phyloP scores from a whole-genome alignment of 2,888 invertebrate genomes.

The Nomada hirtipes region DNA sequence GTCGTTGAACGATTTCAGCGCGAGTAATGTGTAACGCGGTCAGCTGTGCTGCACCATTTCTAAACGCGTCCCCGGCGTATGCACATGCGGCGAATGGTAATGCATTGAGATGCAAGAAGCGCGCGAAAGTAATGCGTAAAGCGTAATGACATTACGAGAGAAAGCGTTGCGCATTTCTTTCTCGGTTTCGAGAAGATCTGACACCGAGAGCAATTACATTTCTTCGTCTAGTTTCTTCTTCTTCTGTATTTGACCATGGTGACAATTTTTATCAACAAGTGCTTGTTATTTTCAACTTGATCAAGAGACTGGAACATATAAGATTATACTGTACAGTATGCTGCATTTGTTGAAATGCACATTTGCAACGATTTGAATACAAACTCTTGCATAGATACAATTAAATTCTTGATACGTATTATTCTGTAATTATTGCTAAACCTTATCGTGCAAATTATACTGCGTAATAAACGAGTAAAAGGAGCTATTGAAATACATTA shows the following conservation, averaged over 20 bases:
- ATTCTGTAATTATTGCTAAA: no score
- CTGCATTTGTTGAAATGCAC: no score
- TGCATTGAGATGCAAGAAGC: constrained; percentile 49
- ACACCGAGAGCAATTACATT: constrained; percentile 17
- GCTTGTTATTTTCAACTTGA: no score
- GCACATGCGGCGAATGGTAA: constrained; percentile 26
- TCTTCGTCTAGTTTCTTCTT: neutral
- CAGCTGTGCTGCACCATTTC: constrained; percentile 12
- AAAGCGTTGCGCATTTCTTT: constrained; percentile 55
- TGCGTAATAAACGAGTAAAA: no score
- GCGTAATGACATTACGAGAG: constrained; percentile 62
- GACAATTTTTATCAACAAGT: no score
- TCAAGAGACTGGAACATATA: no score
- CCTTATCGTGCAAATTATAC: no score
- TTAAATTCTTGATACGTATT: no score
- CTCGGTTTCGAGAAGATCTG: constrained; percentile 28
- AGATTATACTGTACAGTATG: no score
- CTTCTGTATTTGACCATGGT: neutral
- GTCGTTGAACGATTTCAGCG: constrained; percentile 10
- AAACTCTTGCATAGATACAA: no score
- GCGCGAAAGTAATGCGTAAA: constrained; percentile 43
- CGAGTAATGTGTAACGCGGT: constrained; percentile 30
- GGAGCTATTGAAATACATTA: no score
- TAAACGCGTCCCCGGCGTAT: constrained; percentile 28
- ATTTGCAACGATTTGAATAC: no score